Evolutionary conservation across 2,797 vertebrate species (phyloP).

Genomic region (Pteropus rufus): DNA sequence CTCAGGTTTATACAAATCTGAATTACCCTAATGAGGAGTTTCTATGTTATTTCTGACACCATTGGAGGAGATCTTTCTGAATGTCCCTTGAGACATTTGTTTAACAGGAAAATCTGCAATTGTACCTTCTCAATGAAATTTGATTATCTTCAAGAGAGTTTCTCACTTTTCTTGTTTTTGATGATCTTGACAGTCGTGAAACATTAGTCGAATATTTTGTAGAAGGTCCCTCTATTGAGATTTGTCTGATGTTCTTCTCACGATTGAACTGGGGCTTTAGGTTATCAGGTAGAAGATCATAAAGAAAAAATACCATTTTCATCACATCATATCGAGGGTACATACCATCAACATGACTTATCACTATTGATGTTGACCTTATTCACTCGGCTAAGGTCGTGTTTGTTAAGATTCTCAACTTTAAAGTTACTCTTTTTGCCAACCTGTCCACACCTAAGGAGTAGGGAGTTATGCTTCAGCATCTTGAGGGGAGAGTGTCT

Average conservation of each 20-base stretch:
- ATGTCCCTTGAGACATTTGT: neutral
- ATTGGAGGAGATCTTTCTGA: neutral
- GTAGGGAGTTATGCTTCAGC: neutral
- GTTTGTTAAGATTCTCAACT: neutral
- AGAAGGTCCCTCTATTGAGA: neutral
- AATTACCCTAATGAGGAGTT: neutral
- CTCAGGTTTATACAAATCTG: neutral
- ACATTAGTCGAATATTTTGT: neutral
- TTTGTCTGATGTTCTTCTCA: neutral
- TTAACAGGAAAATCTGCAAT: constrained; percentile 20
- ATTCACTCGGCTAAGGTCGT: neutral
- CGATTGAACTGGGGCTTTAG: neutral
- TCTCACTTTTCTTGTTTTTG: neutral
- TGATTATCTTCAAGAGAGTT: constrained; percentile 51
- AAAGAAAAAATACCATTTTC: neutral
- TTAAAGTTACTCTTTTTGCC: neutral
- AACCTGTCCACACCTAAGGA: too few relatives aligned
- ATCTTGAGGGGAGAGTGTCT: neutral
- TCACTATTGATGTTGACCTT: neutral
- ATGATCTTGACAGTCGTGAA: neutral
- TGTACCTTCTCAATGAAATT: constrained; percentile 48
- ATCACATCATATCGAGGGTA: neutral
- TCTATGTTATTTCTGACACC: neutral
- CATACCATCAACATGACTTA: neutral
- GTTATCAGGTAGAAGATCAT: neutral